These are phyloP conservation scores for Cyphomyrus plagiostoma DNA, from an alignment of 2,113 vertebrate genomes.

Conservation along the genomic window DNA sequence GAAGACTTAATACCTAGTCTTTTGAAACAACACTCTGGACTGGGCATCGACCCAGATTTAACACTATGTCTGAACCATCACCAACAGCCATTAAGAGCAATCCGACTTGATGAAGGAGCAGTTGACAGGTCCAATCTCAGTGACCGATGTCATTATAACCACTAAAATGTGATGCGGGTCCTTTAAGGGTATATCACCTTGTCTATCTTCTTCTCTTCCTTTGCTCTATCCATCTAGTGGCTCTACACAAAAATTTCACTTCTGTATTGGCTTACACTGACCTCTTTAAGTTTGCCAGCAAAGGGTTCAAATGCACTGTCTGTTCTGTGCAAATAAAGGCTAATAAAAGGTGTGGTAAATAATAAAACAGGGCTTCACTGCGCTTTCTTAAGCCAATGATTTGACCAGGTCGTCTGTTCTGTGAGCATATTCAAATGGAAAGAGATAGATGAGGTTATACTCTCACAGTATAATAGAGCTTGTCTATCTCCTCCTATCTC, in stretches of 20 bases:
- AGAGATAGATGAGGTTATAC: constrained; percentile 19
- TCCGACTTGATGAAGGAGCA: constrained; percentile 55
- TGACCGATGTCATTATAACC: constrained; percentile 67
- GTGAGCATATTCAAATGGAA: constrained; percentile 19
- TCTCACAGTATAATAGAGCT: constrained; percentile 12
- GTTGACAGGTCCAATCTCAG: constrained; percentile 61
- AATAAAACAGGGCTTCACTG: background rate
- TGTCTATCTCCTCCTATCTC: constrained; percentile 16
- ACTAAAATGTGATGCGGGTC: constrained; percentile 63
- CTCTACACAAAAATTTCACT: constrained; percentile 30
- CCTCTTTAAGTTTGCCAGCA: constrained; percentile 22
- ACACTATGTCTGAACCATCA: constrained; percentile 52
- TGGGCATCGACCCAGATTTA: constrained; percentile 44
- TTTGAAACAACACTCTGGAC: constrained; percentile 42
- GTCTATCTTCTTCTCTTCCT: constrained; percentile 45
- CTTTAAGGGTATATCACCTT: constrained; percentile 64
- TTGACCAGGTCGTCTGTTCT: constrained; percentile 6
- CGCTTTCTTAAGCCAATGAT: background rate
- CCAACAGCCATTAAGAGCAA: constrained; percentile 61
- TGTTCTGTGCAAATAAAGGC: background rate
- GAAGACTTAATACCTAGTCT: constrained; percentile 17
- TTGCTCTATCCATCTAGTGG: constrained; percentile 45
- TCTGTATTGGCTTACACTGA: constrained; percentile 36
- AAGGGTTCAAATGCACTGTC: background rate
- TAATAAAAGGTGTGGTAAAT: constrained; percentile 14